Evolutionary conservation across 2,113 vertebrate species (phyloP).

Genomic region (human (Homo sapiens)): DNA sequence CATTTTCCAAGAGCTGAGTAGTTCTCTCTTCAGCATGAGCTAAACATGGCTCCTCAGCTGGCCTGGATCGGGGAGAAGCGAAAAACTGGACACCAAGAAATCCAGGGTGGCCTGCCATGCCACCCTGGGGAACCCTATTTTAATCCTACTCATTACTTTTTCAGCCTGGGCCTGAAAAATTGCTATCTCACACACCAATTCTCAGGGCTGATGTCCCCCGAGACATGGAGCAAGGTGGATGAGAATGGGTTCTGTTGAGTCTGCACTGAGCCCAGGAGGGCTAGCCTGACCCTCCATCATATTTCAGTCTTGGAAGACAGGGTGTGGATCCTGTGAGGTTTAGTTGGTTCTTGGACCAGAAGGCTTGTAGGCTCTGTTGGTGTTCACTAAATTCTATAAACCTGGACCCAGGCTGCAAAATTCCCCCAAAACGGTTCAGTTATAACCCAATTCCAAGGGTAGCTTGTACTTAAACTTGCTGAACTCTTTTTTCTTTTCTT

Average conservation of each 20-base stretch:
- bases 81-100: neutral
- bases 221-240: neutral
- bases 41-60: constrained; percentile 29
- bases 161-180: neutral
- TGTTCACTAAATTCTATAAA: neutral
- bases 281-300: neutral
- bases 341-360: neutral
- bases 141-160: neutral
- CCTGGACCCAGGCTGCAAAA: neutral
- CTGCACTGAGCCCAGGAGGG: neutral
- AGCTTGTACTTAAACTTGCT: neutral
- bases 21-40: constrained; percentile 44
- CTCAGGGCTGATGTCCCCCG: neutral
- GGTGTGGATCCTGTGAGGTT: neutral
- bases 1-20: constrained; percentile 60
- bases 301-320: neutral
- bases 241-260: neutral
- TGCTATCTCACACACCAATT: neutral
- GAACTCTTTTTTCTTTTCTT: neutral
- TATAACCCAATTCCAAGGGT: neutral
- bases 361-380: neutral
- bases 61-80: neutral
- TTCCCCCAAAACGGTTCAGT: neutral
- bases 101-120: neutral
- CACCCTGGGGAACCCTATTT: neutral